Evolutionary conservation across 2,888 invertebrate genomes (phyloP).

Genomic region (Celastrina argiolus): DNA sequence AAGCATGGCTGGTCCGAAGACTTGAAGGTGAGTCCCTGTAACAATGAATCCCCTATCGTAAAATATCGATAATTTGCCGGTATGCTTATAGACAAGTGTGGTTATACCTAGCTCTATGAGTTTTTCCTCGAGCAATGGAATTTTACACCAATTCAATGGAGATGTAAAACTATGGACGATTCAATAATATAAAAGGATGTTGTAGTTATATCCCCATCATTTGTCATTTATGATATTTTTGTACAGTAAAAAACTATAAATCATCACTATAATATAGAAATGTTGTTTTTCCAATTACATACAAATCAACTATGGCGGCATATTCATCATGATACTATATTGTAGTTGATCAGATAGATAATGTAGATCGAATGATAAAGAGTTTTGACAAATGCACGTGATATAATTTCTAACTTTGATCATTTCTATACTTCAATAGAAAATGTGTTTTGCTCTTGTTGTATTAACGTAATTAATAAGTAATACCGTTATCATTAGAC

Average conservation of each 20-base stretch:
- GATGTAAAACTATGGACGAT: neutral
- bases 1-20: conserved; percentile 32
- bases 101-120: neutral
- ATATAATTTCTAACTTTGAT: neutral
- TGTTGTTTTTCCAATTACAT: neutral
- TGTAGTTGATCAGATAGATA: neutral
- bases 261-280: no score
- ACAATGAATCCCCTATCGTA: conserved; percentile 25
- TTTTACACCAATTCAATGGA: neutral
- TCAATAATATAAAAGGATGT: neutral
- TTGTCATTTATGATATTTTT: neutral
- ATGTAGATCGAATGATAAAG: neutral
- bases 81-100: conserved; percentile 7
- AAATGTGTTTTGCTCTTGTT: no score
- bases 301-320: no score
- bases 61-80: conserved; percentile 20
- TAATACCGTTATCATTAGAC: no score
- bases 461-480: no score
- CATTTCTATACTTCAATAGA: no score
- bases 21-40: conserved; percentile 36
- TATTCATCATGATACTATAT: no score
- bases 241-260: no score
- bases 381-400: neutral
- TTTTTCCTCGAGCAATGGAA: neutral
- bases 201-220: neutral